Percentiles rank a stretch among this genome's conserved stretches.
Conservation (phyloP, 30 jellyfish, hydroid and myxozoan species). For the Aurelia coerulea region DNA sequence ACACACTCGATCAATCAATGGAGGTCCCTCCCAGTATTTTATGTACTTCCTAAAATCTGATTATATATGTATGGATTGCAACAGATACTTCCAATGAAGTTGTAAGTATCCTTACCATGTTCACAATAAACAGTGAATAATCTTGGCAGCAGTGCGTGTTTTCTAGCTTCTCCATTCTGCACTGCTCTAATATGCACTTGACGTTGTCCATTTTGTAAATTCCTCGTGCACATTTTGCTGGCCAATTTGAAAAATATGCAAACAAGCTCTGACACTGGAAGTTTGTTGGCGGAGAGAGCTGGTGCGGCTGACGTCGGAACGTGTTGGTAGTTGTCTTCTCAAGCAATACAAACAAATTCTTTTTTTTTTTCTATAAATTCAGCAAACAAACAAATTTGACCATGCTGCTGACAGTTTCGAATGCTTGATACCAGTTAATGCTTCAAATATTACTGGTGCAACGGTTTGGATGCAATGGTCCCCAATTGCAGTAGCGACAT, state of each 20-base stretch:
- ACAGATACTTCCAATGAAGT: background rate
- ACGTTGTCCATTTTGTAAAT: too few species aligned
- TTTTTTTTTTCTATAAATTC: too few species aligned
- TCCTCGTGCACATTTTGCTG: constrained; percentile 18
- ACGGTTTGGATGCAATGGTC: too few species aligned
- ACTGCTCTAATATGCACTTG: too few species aligned
- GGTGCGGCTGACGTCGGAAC: background rate
- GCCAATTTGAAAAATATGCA: constrained; percentile 36
- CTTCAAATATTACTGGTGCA: too few species aligned
- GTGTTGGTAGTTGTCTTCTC: background rate
- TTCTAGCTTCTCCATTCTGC: background rate
- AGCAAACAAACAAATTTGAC: too few species aligned
- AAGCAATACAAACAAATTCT: background rate
- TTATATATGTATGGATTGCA: background rate
- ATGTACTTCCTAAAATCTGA: too few species aligned
- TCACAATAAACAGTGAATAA: background rate
- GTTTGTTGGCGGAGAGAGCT: background rate
- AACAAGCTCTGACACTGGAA: background rate
- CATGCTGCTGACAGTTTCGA: constrained; percentile 10
- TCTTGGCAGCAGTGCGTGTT: background rate
- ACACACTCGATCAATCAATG: too few species aligned
- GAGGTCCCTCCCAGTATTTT: too few species aligned
- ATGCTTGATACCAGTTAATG: constrained; percentile 3
- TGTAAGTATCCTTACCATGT: background rate
- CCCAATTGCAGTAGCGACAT: too few species aligned